These are phyloP conservation scores for Tetragonula carbonaria DNA, from an alignment of 2,888 invertebrate species.

Conservation along the genomic window DNA sequence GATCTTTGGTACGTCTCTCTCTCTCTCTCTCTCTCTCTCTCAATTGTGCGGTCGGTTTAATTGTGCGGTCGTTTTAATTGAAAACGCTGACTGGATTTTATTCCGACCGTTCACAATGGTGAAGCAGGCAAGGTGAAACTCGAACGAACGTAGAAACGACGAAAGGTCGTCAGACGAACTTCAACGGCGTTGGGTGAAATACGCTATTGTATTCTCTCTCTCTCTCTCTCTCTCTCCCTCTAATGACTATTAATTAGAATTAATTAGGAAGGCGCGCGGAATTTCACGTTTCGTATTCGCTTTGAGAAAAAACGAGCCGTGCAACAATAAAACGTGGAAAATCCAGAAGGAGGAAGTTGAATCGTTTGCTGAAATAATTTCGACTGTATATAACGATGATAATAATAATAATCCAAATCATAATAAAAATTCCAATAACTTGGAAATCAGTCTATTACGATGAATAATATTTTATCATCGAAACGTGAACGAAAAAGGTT, in stretches of 20 bases:
- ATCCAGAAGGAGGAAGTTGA: too few species aligned
- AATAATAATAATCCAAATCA: too few species aligned
- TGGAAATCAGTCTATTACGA: too few species aligned
- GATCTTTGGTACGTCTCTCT: too few species aligned
- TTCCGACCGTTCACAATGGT: conserved; percentile 5
- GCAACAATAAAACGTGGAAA: too few species aligned
- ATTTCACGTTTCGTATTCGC: neutral
- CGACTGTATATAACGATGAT: too few species aligned
- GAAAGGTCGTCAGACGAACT: conserved; percentile 58
- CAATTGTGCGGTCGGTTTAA: neutral
- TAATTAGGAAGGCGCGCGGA: conserved; percentile 51
- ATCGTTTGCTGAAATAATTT: too few species aligned
- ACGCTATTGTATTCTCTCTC: conserved; percentile 55
- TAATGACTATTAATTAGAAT: conserved; percentile 57
- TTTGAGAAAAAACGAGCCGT: too few species aligned
- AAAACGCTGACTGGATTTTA: conserved; percentile 6
- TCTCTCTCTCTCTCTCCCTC: neutral
- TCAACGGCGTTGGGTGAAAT: conserved; percentile 51
- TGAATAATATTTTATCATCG: too few species aligned
- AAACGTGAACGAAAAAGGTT: too few species aligned
- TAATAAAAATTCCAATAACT: too few species aligned
- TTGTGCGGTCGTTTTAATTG: neutral
- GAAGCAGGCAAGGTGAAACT: conserved; percentile 56
- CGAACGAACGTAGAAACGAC: conserved; percentile 32
- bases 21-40: too few species aligned